These are phyloP conservation scores for Antrozous pallidus DNA, from an alignment of 2,797 vertebrate species.

Conservation along the genomic window DNA sequence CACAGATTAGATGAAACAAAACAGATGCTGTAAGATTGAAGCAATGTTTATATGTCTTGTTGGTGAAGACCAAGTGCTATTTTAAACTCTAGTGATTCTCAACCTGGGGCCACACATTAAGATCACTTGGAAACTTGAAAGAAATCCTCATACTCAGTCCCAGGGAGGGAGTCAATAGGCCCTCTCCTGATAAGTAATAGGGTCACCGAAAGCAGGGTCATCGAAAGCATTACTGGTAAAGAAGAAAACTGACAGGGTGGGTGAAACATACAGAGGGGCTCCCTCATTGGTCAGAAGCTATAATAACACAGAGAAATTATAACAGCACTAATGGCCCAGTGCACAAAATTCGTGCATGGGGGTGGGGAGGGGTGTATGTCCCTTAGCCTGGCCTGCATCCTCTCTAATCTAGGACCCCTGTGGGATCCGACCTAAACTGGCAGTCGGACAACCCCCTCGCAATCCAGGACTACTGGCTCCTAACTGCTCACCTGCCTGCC, in stretches of 20 bases:
- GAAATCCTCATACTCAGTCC: not conserved
- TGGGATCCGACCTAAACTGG: too few relatives aligned
- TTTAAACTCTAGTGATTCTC: not conserved
- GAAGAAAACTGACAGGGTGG: not conserved
- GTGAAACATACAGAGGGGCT: not conserved
- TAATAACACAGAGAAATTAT: not conserved
- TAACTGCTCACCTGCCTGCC: too few relatives aligned
- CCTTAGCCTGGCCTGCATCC: too few relatives aligned
- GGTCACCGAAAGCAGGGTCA: not conserved
- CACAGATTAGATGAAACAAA: not conserved
- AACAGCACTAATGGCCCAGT: too few relatives aligned
- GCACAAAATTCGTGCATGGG: too few relatives aligned
- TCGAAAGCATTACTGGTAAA: not conserved
- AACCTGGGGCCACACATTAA: not conserved
- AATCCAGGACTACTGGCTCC: too few relatives aligned
- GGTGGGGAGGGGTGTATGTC: too few relatives aligned
- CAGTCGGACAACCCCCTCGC: too few relatives aligned
- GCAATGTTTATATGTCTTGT: not conserved
- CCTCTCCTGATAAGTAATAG: not conserved
- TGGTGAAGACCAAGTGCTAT: not conserved
- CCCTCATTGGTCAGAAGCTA: not conserved
- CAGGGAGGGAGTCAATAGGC: not conserved
- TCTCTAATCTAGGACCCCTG: too few relatives aligned
- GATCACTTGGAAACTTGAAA: not conserved
- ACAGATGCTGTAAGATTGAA: not conserved